Base-by-base conservation (phyloP, 2,797 vertebrate species). In the Buceros bicornis region DNA sequence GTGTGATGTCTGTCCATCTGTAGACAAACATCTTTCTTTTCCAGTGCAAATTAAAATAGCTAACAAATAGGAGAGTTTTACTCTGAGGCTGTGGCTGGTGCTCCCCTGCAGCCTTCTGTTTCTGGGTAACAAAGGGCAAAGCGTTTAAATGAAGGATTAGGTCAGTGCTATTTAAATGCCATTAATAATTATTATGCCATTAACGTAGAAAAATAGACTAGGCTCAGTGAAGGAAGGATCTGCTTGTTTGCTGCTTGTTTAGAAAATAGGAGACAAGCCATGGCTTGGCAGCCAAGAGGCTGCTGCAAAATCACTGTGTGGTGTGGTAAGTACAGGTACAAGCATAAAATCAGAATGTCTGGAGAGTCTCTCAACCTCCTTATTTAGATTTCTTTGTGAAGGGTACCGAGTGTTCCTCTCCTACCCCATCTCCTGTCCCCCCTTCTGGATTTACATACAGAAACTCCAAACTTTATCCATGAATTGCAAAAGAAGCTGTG, bases 351-450 rank as follows among this genome's bases (percentile, higher is more conserved):
- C 35, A 26, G n/a, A n/a, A 25, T 42, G 76, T 65, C 11, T 31
- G 19, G 31, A 47, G n/a, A 31, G 45, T 60, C 11, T 17, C 11
- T 95, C 16, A 37, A 8, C 20, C 87, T 64, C 21, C 33, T 54
- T 35, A 22, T 18, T 67, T 60, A 77, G 53, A 8, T 35, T 82
- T 61, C 25, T 21, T 42, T 79, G 29, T 61, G 25, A 84, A 76
- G 22, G 74, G 33, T 65, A 22, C 17, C 1, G 56, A 37, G 6
- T 53, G 42, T 37, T 87, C 50, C 51, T 88, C 87, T 48, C 26
- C 58, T n/a, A 19, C 6, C 42, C 37, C 28, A n/a, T 0, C 29
- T 5, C 24, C 1, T 16, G 13, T 6, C 33, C 40, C 7, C 11
- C 14, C 28, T 56, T 50, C 16, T n/a, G 81, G n/a, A 13, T 70